phyloP scores from a whole-genome alignment of 2,888 invertebrate genomes.

The Ecdyonurus torrentis region DNA sequence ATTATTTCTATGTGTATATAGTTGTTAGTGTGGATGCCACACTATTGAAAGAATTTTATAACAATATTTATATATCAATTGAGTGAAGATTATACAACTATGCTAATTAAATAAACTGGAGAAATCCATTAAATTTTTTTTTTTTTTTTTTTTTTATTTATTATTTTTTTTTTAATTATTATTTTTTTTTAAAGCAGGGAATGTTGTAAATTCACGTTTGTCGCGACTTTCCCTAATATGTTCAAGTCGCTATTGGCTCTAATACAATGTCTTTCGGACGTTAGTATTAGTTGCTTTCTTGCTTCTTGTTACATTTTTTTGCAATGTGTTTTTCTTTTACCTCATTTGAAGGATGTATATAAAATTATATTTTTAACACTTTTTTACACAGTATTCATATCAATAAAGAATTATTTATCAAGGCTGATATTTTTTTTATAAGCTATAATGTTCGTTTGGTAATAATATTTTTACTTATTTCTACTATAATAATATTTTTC shows the following conservation, averaged over 20 bases:
- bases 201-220: background rate
- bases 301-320: background rate
- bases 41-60: background rate
- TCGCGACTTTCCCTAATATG: background rate
- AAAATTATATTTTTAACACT: background rate
- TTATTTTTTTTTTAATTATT: background rate
- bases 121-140: background rate
- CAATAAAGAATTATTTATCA: background rate
- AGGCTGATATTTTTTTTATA: background rate
- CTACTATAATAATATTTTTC: no score
- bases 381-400: background rate
- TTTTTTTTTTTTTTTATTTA: background rate
- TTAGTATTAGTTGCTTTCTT: background rate
- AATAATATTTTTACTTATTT: background rate
- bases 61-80: background rate
- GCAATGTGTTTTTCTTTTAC: background rate
- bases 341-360: background rate
- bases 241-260: no score
- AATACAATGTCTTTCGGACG: background rate
- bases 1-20: background rate
- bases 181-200: background rate
- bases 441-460: background rate
- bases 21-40: background rate
- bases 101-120: background rate
- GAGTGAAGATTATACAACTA: background rate